Percentiles rank a stretch among this genome's conserved stretches.
phyloP scores from a whole-genome alignment of 2,113 vertebrate species.

The Cynopterus brachyotis region DNA sequence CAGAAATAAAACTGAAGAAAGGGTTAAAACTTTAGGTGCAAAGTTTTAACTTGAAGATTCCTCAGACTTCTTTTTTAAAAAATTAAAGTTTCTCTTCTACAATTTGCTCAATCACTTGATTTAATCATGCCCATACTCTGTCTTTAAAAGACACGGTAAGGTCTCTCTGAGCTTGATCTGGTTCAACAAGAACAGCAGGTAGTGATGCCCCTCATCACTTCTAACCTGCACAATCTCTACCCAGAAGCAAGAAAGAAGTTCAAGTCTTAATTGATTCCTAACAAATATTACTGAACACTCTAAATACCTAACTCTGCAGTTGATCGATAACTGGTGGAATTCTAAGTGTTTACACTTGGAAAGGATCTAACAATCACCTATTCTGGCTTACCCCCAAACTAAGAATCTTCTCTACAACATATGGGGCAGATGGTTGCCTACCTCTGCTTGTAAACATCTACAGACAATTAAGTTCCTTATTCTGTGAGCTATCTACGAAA shows the following conservation, averaged over 20 bases:
- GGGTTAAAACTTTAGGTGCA: neutral
- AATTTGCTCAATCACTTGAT: neutral
- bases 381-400: neutral
- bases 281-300: neutral
- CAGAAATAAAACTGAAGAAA: neutral
- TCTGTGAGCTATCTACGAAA: neutral
- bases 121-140: neutral
- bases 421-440: neutral
- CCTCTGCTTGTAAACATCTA: neutral
- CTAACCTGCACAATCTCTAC: neutral
- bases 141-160: neutral
- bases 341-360: neutral
- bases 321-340: neutral
- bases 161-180: neutral
- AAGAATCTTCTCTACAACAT: neutral
- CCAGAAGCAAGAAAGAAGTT: neutral
- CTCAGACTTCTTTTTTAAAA: neutral
- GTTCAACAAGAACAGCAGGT: neutral
- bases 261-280: neutral
- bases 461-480: neutral
- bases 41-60: neutral
- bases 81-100: neutral
- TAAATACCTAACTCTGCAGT: neutral
- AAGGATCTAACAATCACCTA: neutral
- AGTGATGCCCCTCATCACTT: neutral